Conservation (phyloP, 2,113 vertebrate genomes). For the Todiramphus saurophagus region DNA sequence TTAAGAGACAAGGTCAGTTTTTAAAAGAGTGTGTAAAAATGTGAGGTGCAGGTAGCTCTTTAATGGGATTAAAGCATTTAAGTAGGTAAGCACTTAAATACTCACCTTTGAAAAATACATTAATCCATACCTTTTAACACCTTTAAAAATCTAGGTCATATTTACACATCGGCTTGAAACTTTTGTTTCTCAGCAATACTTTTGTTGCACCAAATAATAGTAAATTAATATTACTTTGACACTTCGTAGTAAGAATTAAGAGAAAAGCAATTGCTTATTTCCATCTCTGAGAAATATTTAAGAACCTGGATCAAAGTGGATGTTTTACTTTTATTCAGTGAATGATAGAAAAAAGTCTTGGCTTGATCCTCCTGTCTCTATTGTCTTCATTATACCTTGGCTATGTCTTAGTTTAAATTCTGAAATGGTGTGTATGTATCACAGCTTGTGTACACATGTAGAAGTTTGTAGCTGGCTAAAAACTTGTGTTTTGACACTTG, state of each 20-base stretch:
- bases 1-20: neutral
- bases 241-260: neutral
- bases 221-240: neutral
- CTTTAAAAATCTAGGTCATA: slow-evolving; percentile 10
- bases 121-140: slow-evolving; percentile 33
- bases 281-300: slow-evolving; percentile 4
- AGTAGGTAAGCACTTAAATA: slow-evolving; percentile 1
- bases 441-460: neutral
- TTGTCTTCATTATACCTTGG: neutral
- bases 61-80: slow-evolving; percentile 32
- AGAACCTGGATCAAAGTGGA: neutral
- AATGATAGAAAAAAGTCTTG: neutral
- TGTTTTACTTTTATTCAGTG: neutral
- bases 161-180: neutral
- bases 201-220: neutral
- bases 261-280: neutral
- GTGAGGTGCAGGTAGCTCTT: neutral
- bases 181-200: neutral
- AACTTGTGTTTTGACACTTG: neutral
- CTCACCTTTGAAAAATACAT: slow-evolving; percentile 18
- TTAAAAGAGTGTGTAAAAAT: neutral
- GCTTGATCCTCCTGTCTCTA: neutral
- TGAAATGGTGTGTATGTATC: neutral
- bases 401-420: neutral
- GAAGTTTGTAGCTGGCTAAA: neutral